Evolutionary conservation across 2,113 vertebrate species (phyloP), one percentile per base, ranked within the genome.

Genomic region (Rhombomys opimus): DNA sequence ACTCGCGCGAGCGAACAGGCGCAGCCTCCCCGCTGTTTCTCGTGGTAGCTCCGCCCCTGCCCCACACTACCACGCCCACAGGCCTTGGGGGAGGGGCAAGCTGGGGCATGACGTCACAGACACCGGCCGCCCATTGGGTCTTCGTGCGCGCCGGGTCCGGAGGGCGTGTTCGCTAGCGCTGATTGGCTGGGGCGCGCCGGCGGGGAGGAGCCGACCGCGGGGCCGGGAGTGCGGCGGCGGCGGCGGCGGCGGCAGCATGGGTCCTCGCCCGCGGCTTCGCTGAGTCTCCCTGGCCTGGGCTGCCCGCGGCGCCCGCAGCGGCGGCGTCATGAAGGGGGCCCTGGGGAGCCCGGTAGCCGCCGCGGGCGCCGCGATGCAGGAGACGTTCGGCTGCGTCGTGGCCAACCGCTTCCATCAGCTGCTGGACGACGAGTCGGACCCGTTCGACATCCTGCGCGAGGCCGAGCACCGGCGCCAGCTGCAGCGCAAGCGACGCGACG

Each of bases 331-430:
- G 98, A 98, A 98, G 96, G 98, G 98, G 89, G 75, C 96, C n/a
- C 90, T 97, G 68, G 98, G 97, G 80, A 97, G 97, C 14, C 89
- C 97, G 0, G 96, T 97, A 96, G 97, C 98, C 77, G 91, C 97
- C 76, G 95, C 97, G 38, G 76, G 96, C 59, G 96, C 97, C 61
- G 97, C 98, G 92, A 98, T 98, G 98, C 98, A 99, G 88, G 98
- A 99, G 75, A 97, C 67, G 82, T 99, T 99, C 93, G 99, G 99
- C 6, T 99, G 99, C 96, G 97, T 96, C 0, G 98, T 99, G 65
- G 98, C 99, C 78, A 99, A 99, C 98, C 99, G 99, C 97, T 99
- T 99, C 98, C 98, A 98, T 88, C 98, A 99, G 85, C 99, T 99
- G 54, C 98, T 99, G 96, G 99, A 99, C 93, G 99, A 99, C 81